These are phyloP conservation scores for Streptopelia turtur DNA, from an alignment of 2,797 vertebrate genomes.

Conservation along the genomic window DNA sequence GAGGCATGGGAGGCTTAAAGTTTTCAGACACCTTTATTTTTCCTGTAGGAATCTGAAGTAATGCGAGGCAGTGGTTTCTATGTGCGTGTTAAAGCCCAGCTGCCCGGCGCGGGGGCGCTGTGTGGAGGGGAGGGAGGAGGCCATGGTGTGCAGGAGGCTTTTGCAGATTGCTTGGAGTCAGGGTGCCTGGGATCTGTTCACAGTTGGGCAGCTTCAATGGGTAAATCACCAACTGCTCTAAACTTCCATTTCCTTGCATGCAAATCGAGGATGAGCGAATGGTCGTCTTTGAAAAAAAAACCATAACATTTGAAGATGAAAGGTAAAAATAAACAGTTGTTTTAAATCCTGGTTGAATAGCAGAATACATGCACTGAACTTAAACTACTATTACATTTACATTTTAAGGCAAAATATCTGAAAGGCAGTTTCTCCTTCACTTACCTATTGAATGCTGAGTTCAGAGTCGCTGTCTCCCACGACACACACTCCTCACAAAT, in stretches of 20 bases:
- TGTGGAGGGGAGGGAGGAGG: neutral
- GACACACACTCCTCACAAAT: neutral
- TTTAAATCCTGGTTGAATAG: slow-evolving; percentile 53
- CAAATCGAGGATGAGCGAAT: neutral
- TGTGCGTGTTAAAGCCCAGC: neutral
- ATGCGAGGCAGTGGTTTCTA: neutral
- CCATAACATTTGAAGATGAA: slow-evolving; percentile 16
- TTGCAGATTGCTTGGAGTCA: neutral
- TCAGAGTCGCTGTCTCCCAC: slow-evolving; percentile 34
- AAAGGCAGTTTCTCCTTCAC: slow-evolving; percentile 48
- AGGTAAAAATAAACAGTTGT: slow-evolving; percentile 53
- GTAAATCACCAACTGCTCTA: neutral
- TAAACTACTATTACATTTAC: slow-evolving; percentile 31
- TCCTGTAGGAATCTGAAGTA: neutral
- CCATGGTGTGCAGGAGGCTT: neutral
- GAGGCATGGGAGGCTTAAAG: neutral
- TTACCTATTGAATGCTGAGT: slow-evolving; percentile 34
- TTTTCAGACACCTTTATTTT: neutral
- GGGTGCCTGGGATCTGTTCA: neutral
- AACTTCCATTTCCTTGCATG: slow-evolving; percentile 33
- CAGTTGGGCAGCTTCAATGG: neutral
- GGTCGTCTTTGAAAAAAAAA: neutral
- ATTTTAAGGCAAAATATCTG: slow-evolving; percentile 50
- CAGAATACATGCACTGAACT: slow-evolving; percentile 16
- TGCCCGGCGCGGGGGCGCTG: neutral